Evolutionary conservation across 2,113 vertebrate species (phyloP), one percentile per base, ranked within the genome.

Genomic region (Percopsis transmontana): DNA sequence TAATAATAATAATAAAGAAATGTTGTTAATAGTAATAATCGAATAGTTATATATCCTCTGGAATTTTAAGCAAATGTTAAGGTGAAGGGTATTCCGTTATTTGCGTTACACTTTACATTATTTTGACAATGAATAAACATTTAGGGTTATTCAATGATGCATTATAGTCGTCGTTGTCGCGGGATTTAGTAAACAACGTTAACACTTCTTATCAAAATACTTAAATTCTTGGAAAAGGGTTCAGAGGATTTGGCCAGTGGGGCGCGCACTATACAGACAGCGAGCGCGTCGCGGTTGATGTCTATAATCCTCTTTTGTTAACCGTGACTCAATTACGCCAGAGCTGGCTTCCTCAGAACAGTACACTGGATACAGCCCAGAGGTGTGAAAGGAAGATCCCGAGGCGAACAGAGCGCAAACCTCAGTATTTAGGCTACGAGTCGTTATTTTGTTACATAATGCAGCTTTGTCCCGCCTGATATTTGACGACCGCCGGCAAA

Each of bases 241-340:
- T 33, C 27, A 33, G 27, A 33, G 27, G 27, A 33, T 33, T 33
- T 33, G 27, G 27, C 27, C 27, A 33, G 27, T 33, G 27, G 8
- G 27, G 27, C 27, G 27, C 27, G 27, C 27, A 33, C 27, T 33
- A n/a, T n/a, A 27, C 64, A 70, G 60, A 67, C 45, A 55, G 44
- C 19, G 48, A 67, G 63, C 60, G 14, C 27, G 23, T 21, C 14
- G 20, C 18, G 39, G 7, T 38, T 61, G 40, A 41, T 41, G 38
- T 60, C 69, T 70, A 78, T 85, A 80, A 85, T 80, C 72, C 77
- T 64, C 73, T 70, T 81, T 83, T 87, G 80, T 86, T 70, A 62
- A 77, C 57, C 54, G 66, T 77, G 72, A 83, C 82, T 82, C 66
- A 79, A 85, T 74, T 76, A 79, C 11, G 68, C 61, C 68, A 59